These are phyloP conservation scores for Monarcha castaneiventris DNA, from an alignment of 2,113 vertebrate species.

Conservation along the genomic window DNA sequence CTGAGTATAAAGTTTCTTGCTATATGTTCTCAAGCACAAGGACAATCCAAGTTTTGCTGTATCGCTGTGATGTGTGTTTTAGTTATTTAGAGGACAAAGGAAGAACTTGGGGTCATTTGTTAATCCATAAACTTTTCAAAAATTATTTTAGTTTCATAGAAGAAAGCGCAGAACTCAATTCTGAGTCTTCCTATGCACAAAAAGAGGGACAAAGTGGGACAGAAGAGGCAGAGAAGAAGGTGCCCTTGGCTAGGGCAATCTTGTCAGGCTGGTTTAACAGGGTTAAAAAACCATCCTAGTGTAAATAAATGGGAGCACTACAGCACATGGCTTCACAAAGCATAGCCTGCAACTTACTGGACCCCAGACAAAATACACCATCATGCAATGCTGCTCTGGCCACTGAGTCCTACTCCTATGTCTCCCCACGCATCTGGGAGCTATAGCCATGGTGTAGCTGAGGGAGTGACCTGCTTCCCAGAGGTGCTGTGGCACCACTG, in stretches of 20 bases:
- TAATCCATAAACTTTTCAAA: background rate
- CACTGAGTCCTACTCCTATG: background rate
- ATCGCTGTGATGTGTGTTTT: background rate
- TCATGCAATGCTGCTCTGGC: background rate
- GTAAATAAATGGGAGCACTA: background rate
- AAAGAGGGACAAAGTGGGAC: background rate
- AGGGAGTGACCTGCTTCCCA: accelerated
- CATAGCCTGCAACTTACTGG: background rate
- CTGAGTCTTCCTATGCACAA: background rate
- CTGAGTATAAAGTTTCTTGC: background rate
- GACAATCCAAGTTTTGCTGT: background rate
- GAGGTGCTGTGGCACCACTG: background rate
- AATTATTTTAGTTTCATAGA: background rate
- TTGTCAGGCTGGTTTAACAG: background rate
- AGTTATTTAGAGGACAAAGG: background rate
- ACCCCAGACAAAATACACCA: background rate
- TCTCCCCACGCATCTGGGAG: background rate
- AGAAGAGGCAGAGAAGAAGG: background rate
- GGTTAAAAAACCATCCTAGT: background rate
- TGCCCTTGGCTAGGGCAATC: background rate
- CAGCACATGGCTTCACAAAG: background rate
- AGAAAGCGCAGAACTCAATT: background rate
- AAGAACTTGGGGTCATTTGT: background rate
- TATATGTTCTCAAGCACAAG: background rate
- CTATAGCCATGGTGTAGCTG: background rate